Conservation (phyloP, 2,888 invertebrate species). For the Cephus runcator region DNA sequence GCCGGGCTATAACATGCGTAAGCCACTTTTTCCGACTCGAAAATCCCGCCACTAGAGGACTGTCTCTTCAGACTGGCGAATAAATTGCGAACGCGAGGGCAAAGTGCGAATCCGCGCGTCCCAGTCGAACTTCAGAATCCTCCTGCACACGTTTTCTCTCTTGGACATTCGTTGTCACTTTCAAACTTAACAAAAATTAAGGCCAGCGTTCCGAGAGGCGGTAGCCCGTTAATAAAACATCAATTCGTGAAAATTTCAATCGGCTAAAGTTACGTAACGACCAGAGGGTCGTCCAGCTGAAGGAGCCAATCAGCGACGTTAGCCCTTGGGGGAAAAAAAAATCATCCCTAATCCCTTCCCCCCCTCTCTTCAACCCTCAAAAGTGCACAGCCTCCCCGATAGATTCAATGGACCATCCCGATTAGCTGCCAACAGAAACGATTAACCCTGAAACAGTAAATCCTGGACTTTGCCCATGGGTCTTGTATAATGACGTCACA, state of each 20-base stretch:
- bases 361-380: neutral
- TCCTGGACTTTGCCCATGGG: neutral
- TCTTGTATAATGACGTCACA: neutral
- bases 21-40: slow-evolving; percentile 33
- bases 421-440: neutral
- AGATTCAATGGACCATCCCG: neutral
- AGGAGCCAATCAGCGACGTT: neutral
- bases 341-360: too few relatives aligned
- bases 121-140: neutral
- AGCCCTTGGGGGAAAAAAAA: neutral
- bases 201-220: neutral
- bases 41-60: slow-evolving; percentile 22
- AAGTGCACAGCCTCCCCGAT: neutral
- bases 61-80: slow-evolving; percentile 4
- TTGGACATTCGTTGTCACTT: neutral
- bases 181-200: neutral
- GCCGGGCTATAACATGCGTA: slow-evolving; percentile 29
- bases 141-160: neutral
- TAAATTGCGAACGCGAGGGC: slow-evolving; percentile 15
- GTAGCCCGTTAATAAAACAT: neutral
- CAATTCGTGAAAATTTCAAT: neutral
- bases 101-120: neutral
- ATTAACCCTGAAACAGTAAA: neutral
- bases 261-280: neutral
- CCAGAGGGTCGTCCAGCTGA: neutral